These are phyloP conservation scores for Orchestes rusci DNA, from an alignment of 2,888 invertebrate genomes.

Conservation along the genomic window DNA sequence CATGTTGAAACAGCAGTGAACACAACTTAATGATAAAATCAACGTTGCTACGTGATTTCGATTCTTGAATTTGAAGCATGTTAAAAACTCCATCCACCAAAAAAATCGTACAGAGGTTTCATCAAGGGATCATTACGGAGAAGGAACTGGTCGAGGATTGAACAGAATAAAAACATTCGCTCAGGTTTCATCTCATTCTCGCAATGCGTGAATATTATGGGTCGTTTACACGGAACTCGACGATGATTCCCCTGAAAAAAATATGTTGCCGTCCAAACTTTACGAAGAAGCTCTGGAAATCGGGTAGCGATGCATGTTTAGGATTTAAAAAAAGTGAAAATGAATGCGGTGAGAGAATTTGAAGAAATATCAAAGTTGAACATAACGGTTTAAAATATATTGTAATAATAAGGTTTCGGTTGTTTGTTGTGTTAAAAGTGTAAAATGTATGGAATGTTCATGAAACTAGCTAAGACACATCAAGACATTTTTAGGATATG, in stretches of 20 bases:
- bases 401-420: constrained; percentile 33
- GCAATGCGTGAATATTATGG: constrained; percentile 40
- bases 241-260: constrained; percentile 23
- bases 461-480: too few relatives aligned
- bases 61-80: too few relatives aligned
- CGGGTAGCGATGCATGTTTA: too few relatives aligned
- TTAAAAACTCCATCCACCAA: constrained; percentile 34
- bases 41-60: too few relatives aligned
- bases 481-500: too few relatives aligned
- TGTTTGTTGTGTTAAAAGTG: constrained; percentile 27
- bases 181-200: constrained; percentile 31
- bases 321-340: too few relatives aligned
- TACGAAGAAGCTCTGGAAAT: too few relatives aligned
- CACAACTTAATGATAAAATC: too few relatives aligned
- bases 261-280: too few relatives aligned
- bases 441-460: constrained; percentile 29
- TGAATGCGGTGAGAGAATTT: too few relatives aligned
- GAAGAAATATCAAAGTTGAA: too few relatives aligned
- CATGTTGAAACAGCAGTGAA: too few relatives aligned
- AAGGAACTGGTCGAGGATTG: constrained; percentile 14
- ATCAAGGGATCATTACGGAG: constrained; percentile 29
- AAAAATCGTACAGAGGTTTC: constrained; percentile 39
- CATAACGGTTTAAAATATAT: constrained; percentile 31
- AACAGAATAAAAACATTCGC: constrained; percentile 23
- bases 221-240: constrained; percentile 28